Evolutionary conservation across 1,140 invertebrate genomes (phyloP), one percentile per base, ranked within the genome.

Genomic region (Temnothorax longispinosus): DNA sequence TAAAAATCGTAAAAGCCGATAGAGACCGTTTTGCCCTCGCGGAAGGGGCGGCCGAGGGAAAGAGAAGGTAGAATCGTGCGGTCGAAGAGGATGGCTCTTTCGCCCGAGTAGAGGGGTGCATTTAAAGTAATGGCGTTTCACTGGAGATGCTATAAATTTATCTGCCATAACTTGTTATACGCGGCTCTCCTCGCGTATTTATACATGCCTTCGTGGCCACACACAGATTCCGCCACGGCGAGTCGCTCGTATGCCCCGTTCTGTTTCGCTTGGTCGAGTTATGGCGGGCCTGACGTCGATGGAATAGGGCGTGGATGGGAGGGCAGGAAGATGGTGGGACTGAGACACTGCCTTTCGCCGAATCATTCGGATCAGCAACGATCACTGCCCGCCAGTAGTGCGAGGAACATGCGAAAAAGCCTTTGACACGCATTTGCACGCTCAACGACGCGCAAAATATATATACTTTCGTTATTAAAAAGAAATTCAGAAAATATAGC

Each of bases 81-180:
- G 84, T 90, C 89, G 72, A 56, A 88, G 74, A 91, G 89, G 82
- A 91, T 87, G 84, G 87, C 82, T 54, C 80, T 89, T 64, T 74
- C 44, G 44, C 13, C 60, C 44, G 74, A 84, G 85, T 84, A 86
- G 90, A 93, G 92, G 94, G 94, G 88, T 94, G 94, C 94, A 93
- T 95, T 95, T 95, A 95, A 95, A 95, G 94, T 95, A 95, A 95
- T 95, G 94, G 95, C 93, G 94, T 95, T 95, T 95, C 94, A 94
- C 93, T 94, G 94, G 94, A 95, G 95, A 95, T 95, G 94, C 95
- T 95, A 95, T 95, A 95, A 95, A 95, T 95, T 95, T 95, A 95
- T 95, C 94, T 95, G 95, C 94, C 94, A 95, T 95, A 95, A 95
- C 95, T 95, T 95, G 94, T 95, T 95, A 95, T 95, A 94, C 93